These are phyloP conservation scores for Thymelicus sylvestris DNA, from an alignment of 2,888 invertebrate genomes.

Conservation along the genomic window DNA sequence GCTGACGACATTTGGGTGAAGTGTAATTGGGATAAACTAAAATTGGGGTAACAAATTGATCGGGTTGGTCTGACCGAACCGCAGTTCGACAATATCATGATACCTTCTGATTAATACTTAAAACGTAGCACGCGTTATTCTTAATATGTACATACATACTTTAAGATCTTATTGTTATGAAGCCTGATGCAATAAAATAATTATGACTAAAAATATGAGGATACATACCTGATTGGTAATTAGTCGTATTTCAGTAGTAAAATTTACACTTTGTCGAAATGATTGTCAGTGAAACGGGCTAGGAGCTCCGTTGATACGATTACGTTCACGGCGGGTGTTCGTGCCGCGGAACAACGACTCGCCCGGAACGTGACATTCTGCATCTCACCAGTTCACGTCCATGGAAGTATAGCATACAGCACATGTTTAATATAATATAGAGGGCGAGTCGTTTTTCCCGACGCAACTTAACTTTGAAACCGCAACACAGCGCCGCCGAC, in stretches of 20 bases:
- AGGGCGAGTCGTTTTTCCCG: slow-evolving; percentile 41
- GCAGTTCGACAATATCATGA: too few species aligned
- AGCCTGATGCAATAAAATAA: too few species aligned
- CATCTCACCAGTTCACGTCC: neutral
- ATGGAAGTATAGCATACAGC: slow-evolving; percentile 37
- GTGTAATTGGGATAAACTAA: neutral
- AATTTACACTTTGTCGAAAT: neutral
- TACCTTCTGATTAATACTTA: too few species aligned
- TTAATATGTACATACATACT: too few species aligned
- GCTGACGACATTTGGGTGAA: slow-evolving; percentile 15
- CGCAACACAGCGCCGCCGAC: slow-evolving; percentile 67
- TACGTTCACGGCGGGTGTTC: slow-evolving; percentile 38
- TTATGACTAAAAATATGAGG: too few species aligned
- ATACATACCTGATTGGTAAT: too few species aligned
- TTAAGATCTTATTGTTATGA: too few species aligned
- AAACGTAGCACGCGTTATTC: too few species aligned
- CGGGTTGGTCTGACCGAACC: too few species aligned
- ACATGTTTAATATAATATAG: slow-evolving; percentile 1
- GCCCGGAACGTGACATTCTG: neutral
- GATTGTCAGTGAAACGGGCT: neutral
- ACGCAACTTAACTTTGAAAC: slow-evolving; percentile 44
- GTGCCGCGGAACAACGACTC: too few species aligned
- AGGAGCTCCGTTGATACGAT: neutral
- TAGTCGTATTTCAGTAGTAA: too few species aligned
- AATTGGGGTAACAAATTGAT: too few species aligned